Conservation (phyloP, 2,888 invertebrate genomes). For the Sarcophaga caerulescens region DNA sequence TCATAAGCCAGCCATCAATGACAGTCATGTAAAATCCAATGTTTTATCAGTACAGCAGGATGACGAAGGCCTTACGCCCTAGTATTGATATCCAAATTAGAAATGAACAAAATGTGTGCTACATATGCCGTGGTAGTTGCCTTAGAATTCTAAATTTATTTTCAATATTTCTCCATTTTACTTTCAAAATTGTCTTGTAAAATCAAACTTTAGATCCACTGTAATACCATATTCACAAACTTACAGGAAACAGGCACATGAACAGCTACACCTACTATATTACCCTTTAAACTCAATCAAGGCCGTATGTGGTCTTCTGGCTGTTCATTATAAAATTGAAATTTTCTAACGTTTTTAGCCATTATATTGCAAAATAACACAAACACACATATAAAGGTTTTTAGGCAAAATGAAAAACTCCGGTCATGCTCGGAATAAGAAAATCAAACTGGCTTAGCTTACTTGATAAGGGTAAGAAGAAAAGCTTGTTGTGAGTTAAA, state of each 20-base stretch:
- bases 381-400: neutral
- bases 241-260: neutral
- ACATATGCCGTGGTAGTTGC: no score
- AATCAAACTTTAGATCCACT: no score
- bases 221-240: neutral
- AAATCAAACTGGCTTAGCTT: neutral
- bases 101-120: no score
- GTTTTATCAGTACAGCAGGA: no score
- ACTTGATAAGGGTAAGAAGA: neutral
- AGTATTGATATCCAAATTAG: no score
- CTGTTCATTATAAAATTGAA: constrained; percentile 30
- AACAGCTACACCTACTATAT: neutral
- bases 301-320: constrained; percentile 24
- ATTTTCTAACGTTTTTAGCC: neutral
- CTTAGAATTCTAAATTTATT: no score
- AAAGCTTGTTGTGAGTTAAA: neutral
- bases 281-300: constrained; percentile 11
- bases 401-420: neutral
- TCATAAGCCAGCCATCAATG: no score
- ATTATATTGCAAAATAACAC: neutral
- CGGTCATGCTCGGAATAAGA: neutral
- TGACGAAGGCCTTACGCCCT: no score
- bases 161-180: no score
- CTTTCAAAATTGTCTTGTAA: no score
- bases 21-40: no score